phyloP scores from a whole-genome alignment of 2,888 invertebrate species.

The Lithodes maja region DNA sequence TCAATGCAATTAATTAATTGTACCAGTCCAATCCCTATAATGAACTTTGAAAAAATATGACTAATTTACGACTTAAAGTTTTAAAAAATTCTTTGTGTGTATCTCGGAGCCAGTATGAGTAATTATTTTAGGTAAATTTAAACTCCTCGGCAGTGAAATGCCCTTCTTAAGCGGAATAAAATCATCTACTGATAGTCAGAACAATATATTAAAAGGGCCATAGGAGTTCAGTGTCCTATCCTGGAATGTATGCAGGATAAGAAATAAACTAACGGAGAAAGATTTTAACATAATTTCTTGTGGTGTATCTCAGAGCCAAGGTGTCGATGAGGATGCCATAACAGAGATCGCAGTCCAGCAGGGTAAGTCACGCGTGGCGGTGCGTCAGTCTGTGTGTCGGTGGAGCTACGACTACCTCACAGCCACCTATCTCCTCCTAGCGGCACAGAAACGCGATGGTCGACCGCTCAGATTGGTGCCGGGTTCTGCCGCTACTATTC shows the following conservation, averaged over 20 bases:
- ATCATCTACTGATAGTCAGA: too few relatives aligned
- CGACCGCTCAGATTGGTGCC: constrained; percentile 75
- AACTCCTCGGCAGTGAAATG: too few relatives aligned
- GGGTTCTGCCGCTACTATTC: constrained; percentile 34
- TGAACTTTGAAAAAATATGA: too few relatives aligned
- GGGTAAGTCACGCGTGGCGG: constrained; percentile 74
- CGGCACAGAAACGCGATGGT: constrained; percentile 79
- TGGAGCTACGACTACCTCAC: constrained; percentile 84
- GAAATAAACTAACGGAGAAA: neutral
- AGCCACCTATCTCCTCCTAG: constrained; percentile 83
- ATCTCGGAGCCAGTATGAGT: too few relatives aligned
- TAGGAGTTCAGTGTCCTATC: too few relatives aligned
- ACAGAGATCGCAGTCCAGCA: constrained; percentile 78
- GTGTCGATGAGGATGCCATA: constrained; percentile 79
- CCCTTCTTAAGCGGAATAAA: too few relatives aligned
- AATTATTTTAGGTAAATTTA: too few relatives aligned
- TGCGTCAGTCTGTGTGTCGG: constrained; percentile 74
- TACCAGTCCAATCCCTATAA: too few relatives aligned
- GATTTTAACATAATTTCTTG: neutral
- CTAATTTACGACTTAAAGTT: too few relatives aligned
- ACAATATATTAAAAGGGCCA: too few relatives aligned
- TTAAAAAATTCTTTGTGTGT: too few relatives aligned
- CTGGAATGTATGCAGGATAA: neutral
- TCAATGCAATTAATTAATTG: too few relatives aligned
- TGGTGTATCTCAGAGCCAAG: constrained; percentile 72